Percentiles rank a stretch among this genome's conserved stretches.
phyloP scores from a whole-genome alignment of 2,113 vertebrate genomes.

The Embiotoca jacksoni region DNA sequence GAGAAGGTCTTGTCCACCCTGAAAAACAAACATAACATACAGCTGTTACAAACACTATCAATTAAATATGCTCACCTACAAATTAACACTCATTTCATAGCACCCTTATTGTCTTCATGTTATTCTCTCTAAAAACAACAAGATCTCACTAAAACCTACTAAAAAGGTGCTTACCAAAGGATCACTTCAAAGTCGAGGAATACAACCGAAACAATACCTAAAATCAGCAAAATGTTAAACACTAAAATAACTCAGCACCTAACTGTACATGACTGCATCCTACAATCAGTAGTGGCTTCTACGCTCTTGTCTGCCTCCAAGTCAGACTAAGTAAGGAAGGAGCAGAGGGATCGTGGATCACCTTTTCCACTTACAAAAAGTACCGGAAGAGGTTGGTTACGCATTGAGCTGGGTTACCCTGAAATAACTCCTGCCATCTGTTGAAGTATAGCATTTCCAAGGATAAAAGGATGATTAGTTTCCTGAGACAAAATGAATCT shows the following conservation, averaged over 20 bases:
- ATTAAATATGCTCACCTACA: neutral
- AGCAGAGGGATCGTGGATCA: neutral
- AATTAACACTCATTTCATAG: neutral
- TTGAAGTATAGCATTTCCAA: slow-evolving; percentile 52
- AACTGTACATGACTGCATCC: neutral
- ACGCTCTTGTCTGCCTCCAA: neutral
- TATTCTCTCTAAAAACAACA: neutral
- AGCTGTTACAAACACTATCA: slow-evolving; percentile 1
- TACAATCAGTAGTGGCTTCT: neutral
- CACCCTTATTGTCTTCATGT: neutral
- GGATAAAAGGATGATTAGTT: slow-evolving; percentile 62
- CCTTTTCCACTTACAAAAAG: slow-evolving; percentile 14
- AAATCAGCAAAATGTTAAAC: neutral
- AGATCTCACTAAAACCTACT: neutral
- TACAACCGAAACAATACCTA: neutral
- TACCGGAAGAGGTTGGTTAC: slow-evolving; percentile 29
- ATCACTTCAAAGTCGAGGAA: neutral
- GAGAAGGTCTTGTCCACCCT: slow-evolving; percentile 84
- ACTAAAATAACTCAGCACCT: neutral
- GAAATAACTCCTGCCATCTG: slow-evolving; percentile 74
- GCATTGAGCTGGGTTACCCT: slow-evolving; percentile 44
- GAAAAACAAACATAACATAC: slow-evolving; percentile 38
- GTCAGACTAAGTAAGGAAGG: slow-evolving; percentile 10
- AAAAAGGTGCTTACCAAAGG: neutral
- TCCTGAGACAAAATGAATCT: slow-evolving; percentile 48